Conservation (phyloP, 1,140 invertebrate genomes). For the Lordiphosa clarofinis region DNA sequence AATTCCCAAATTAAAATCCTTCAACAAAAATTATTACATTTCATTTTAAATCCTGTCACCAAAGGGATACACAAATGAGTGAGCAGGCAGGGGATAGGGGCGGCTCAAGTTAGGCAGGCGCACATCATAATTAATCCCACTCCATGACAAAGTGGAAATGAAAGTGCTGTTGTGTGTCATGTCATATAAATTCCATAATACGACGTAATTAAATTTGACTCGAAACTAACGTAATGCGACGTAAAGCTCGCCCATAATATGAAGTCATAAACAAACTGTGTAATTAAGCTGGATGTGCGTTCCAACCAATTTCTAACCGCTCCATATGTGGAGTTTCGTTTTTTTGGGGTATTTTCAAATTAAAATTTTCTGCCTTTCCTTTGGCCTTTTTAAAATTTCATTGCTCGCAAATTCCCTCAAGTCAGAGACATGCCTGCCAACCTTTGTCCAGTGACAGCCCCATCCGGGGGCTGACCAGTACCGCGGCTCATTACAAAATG, state of each 20-base stretch:
- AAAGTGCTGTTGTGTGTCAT: constrained; percentile 23
- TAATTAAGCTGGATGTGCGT: constrained; percentile 51
- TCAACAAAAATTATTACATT: constrained; percentile 79
- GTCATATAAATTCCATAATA: constrained; percentile 80
- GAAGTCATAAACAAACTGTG: constrained; percentile 67
- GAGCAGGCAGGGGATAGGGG: no score
- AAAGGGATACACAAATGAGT: constrained; percentile 10
- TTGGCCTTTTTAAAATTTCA: constrained; percentile 50
- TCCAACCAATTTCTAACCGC: constrained; percentile 30
- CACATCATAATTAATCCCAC: constrained; percentile 79
- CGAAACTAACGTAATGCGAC: constrained; percentile 61
- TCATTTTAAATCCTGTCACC: constrained; percentile 64
- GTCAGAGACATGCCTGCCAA: constrained; percentile 39
- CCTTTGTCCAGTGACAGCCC: constrained; percentile 48
- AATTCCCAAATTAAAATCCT: constrained; percentile 71
- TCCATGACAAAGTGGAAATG: constrained; percentile 25
- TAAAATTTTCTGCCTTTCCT: constrained; percentile 15
- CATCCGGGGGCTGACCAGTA: constrained; percentile 18
- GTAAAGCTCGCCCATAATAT: constrained; percentile 70
- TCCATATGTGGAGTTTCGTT: not conserved
- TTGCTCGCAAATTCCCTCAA: constrained; percentile 45
- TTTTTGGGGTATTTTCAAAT: constrained; percentile 22
- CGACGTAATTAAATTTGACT: constrained; percentile 77
- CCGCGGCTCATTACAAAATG: constrained; percentile 66
- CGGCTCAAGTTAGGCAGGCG: constrained; percentile 55